These are phyloP conservation scores for Pachyrhynchus sulphureomaculatus DNA, from an alignment of 1,140 invertebrate genomes.

Conservation along the genomic window DNA sequence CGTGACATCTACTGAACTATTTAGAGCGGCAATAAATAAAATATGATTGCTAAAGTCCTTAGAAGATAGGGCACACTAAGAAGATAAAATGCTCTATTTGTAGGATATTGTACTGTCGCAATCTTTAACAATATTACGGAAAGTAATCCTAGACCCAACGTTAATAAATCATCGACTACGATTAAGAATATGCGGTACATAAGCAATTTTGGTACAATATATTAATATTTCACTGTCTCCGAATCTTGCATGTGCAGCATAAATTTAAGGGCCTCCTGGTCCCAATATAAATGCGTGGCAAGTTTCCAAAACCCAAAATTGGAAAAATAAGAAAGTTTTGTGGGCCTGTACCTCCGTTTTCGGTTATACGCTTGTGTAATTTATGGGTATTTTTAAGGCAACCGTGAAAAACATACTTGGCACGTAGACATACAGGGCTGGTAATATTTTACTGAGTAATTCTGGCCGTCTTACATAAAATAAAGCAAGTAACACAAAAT, in stretches of 20 bases:
- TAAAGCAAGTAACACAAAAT: too few species aligned
- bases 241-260: not conserved
- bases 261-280: not conserved
- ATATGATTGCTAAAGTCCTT: too few species aligned
- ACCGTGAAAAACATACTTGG: not conserved
- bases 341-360: not conserved
- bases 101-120: too few species aligned
- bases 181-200: not conserved
- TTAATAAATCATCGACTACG: not conserved
- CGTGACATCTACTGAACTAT: too few species aligned
- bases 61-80: too few species aligned
- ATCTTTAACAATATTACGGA: too few species aligned
- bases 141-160: not conserved
- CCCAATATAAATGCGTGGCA: conserved; percentile 6
- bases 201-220: not conserved
- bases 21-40: too few species aligned
- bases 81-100: too few species aligned
- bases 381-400: conserved; percentile 4
- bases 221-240: not conserved
- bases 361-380: not conserved
- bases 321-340: conserved; percentile 15
- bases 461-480: too few species aligned
- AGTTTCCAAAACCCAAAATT: conserved; percentile 17
- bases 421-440: too few species aligned
- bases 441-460: too few species aligned